Base-by-base conservation (phyloP, 1,140 invertebrate species). In the Steinernema feltiae region DNA sequence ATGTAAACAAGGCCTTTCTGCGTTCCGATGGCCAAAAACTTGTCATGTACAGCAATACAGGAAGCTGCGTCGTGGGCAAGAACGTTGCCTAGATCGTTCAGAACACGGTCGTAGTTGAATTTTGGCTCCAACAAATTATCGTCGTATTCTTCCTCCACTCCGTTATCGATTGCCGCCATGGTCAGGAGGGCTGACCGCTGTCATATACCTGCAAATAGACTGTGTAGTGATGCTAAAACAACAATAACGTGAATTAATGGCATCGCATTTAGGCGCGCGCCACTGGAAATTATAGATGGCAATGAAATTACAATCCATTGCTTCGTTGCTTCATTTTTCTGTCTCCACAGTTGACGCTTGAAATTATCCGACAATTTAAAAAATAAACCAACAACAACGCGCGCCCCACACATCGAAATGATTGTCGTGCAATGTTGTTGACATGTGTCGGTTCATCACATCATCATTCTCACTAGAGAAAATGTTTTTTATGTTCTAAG, bases 21-120 rank as follows among this genome's bases (percentile, higher is more conserved):
- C 35, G 87, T 89, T 17, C 83, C 83, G 32, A 85, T 71, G 18
- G 76, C 76, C 32, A 83, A 71, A 81, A 89, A 88, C 82, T 89
- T 89, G 32, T 88, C 81, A 76, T 89, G 87, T n/a, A 89, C 87
- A 76, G 88, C 87, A 41, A 89, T 82, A 74, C 88, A 88, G 70
- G 87, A 88, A 32, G 87, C 86, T 69, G 85, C 82, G 79, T 88
- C 88, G 69, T 87, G 86, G 53, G 77, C n/a, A n/a, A 82, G 15
- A 89, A 76, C 48, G 87, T 86, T 2, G 72, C 77, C 79, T n/a
- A 88, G 74, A 79, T 88, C 88, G 80, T 88, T 87, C n/a, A 83
- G 79, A 7, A 89, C 79, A 30, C 88, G 81, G 70, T 88, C 84
- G 83, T 89, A 89, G 70, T 88, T 88, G 21, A 89, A 83, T 69